Percentiles rank a stretch among this genome's conserved stretches.
Evolutionary conservation across 2,113 vertebrate genomes (phyloP).

Genomic region (Semnornis frantzii): DNA sequence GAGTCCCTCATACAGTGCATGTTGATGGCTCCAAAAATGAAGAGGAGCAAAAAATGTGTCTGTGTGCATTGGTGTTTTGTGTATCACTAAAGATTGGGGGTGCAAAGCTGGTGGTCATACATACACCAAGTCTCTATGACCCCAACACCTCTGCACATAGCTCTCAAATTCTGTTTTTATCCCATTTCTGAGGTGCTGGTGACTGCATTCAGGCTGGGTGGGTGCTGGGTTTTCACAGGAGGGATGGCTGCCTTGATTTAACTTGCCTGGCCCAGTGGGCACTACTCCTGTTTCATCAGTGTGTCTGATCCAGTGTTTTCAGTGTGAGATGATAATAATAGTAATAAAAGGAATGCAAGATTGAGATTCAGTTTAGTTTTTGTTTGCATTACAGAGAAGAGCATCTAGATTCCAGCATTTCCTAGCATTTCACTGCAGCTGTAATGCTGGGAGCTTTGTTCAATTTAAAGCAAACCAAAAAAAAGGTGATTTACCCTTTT

Average conservation of each 20-base stretch:
- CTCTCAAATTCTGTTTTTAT: background rate
- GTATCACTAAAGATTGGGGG: background rate
- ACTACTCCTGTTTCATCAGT: background rate
- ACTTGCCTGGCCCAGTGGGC: background rate
- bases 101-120: background rate
- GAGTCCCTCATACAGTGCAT: background rate
- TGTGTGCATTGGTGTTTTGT: background rate
- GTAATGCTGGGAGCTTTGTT: background rate
- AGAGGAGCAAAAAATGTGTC: background rate
- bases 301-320: background rate
- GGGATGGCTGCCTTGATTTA: background rate
- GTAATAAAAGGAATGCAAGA: background rate
- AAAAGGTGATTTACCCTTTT: too few relatives aligned
- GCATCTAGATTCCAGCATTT: background rate
- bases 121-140: background rate
- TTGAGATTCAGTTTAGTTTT: background rate
- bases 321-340: background rate
- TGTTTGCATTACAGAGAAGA: background rate
- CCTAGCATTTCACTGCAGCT: background rate
- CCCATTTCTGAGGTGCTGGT: background rate
- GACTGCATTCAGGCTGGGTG: background rate
- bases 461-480: background rate
- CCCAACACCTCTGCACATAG: background rate
- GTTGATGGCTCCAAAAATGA: background rate
- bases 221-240: background rate